Evolutionary conservation across 2,888 invertebrate genomes (phyloP).

Genomic region (Acanthosepion esculentum): DNA sequence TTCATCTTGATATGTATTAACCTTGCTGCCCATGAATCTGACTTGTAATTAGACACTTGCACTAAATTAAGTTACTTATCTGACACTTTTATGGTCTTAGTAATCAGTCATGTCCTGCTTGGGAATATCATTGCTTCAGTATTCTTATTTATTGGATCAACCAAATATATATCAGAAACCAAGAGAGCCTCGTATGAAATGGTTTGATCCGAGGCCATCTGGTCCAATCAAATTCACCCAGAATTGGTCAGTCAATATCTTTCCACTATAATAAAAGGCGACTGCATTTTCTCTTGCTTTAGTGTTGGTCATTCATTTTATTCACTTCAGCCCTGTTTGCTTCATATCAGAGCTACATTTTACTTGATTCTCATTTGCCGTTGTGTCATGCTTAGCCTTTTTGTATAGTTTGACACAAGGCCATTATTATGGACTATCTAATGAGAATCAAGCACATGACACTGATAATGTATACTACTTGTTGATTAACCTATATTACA

Average conservation of each 20-base stretch:
- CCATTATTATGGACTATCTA: no score
- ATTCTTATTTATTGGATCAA: background rate
- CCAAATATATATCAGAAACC: background rate
- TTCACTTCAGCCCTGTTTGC: background rate
- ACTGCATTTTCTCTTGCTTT: background rate
- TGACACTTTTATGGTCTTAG: background rate
- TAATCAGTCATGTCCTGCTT: background rate
- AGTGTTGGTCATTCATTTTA: background rate
- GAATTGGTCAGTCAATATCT: background rate
- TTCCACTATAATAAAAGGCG: background rate
- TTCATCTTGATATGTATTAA: background rate
- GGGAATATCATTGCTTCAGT: background rate
- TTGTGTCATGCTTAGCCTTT: no score
- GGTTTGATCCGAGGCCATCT: background rate
- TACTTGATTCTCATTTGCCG: no score
- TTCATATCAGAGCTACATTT: background rate
- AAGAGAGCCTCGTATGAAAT: background rate
- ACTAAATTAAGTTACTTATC: background rate
- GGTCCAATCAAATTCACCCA: background rate
- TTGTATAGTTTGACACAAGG: no score
- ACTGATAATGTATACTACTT: no score
- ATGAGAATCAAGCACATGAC: no score
- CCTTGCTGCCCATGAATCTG: background rate
- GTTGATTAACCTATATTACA: no score
- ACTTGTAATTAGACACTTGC: background rate